A percentile compares a stretch with the other conserved stretches of the same genome.
Conservation (phyloP, 2,797 vertebrate species). For the Rhynchotus rufescens region DNA sequence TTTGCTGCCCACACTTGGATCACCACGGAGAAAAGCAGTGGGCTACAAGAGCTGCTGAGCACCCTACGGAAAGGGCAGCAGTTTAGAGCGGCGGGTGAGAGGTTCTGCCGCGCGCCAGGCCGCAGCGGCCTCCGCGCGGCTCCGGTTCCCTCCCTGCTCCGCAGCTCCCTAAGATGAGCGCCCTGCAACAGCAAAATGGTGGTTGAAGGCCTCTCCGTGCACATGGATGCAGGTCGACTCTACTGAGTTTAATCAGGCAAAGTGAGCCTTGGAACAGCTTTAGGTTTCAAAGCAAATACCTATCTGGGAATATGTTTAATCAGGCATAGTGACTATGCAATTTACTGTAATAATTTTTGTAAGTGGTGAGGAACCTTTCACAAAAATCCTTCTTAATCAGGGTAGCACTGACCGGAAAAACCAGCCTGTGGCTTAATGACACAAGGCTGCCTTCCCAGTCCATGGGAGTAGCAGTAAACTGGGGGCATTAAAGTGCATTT, state of each 20-base stretch:
- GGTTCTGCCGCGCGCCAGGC: fast-evolving
- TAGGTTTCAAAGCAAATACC: background rate
- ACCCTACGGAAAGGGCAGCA: background rate
- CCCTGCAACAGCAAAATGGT: fast-evolving
- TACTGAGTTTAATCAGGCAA: background rate
- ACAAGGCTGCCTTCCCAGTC: background rate
- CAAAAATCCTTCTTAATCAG: background rate
- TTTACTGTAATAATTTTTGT: conserved; percentile 11
- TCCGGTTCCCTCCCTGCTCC: fast-evolving
- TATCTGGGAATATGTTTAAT: background rate
- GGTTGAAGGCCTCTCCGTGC: background rate
- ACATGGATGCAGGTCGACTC: background rate
- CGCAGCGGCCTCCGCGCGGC: background rate
- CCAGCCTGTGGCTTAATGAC: background rate
- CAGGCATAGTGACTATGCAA: conserved; percentile 6
- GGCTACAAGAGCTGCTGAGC: background rate
- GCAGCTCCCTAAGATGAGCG: fast-evolving
- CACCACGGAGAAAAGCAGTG: background rate
- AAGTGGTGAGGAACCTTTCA: background rate
- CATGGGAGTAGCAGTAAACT: background rate
- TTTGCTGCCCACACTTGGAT: background rate
- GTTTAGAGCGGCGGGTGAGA: background rate
- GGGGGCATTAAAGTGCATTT: background rate
- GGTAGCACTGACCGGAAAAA: background rate
- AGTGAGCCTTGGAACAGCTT: background rate